phyloP scores from a whole-genome alignment of 2,797 vertebrate genomes.

The Peromyscus attwateri region DNA sequence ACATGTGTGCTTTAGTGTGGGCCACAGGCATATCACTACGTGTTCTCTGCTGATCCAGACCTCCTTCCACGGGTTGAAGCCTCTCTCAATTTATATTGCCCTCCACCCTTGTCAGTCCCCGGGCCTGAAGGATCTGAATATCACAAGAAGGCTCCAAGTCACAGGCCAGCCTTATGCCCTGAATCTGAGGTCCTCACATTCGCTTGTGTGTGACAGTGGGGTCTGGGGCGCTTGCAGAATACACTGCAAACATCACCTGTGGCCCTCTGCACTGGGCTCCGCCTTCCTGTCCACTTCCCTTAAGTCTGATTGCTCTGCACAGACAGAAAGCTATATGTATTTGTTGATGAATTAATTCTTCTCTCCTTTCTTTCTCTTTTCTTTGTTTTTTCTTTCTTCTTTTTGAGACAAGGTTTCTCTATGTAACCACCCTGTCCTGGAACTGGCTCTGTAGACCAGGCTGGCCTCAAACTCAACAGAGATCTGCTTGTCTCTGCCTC shows the following conservation, averaged over 20 bases:
- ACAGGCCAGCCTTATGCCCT: neutral
- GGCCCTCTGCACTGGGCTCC: neutral
- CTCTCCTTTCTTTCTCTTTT: rapidly evolving
- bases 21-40: neutral
- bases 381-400: no score
- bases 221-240: neutral
- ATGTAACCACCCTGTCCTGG: neutral
- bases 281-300: neutral
- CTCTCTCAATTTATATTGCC: neutral
- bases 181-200: neutral
- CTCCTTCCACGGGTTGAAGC: neutral
- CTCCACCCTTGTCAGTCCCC: rapidly evolving
- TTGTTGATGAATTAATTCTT: neutral
- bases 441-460: neutral
- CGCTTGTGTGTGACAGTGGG: neutral
- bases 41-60: neutral
- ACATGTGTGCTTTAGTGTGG: neutral
- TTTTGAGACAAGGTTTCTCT: neutral
- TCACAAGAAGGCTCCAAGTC: neutral
- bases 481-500: neutral
- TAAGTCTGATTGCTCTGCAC: neutral
- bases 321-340: neutral
- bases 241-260: no score
- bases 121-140: rapidly evolving
- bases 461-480: neutral